Percentiles rank a stretch among this genome's conserved stretches.
phyloP scores from a whole-genome alignment of 37 sponge, comb jelly and placozoan genomes.

The Beroe forskalii region DNA sequence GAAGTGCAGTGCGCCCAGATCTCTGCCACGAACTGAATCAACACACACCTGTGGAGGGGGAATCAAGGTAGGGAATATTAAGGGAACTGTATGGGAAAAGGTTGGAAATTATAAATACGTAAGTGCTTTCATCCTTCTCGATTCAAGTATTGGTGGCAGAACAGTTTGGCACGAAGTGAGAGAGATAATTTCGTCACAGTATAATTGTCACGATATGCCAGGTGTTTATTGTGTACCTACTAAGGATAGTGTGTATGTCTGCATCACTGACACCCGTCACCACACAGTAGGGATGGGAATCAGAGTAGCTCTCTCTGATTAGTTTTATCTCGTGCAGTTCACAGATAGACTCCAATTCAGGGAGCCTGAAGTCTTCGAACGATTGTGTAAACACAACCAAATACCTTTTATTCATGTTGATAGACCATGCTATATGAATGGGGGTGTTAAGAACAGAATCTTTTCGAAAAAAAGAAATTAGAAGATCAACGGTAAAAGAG shows the following conservation, averaged over 20 bases:
- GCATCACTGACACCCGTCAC: not conserved
- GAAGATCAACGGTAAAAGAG: too few species aligned
- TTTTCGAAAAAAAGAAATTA: too few species aligned
- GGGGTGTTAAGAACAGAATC: too few species aligned
- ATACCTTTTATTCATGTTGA: conserved; percentile 2
- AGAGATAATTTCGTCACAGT: too few species aligned
- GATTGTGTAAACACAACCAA: conserved; percentile 40
- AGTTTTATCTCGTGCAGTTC: not conserved
- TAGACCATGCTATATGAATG: too few species aligned
- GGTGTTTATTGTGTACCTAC: conserved; percentile 25
- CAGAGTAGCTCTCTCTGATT: not conserved
- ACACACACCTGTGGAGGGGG: conserved; percentile 26
- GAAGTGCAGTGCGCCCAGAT: conserved; percentile 38
- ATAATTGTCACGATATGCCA: too few species aligned
- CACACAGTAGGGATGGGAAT: conserved; percentile 6
- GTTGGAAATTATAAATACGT: not conserved
- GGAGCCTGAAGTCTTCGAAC: conserved; percentile 49
- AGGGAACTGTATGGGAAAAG: not conserved
- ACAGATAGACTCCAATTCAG: conserved; percentile 17
- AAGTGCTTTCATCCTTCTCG: not conserved
- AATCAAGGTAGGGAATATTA: not conserved
- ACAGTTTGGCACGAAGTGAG: too few species aligned
- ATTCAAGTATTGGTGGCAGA: not conserved
- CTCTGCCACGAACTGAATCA: conserved; percentile 53
- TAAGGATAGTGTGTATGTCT: conserved; percentile 11